Percentiles rank a stretch among this genome's conserved stretches.
These are phyloP conservation scores for Macrophya annulata DNA, from an alignment of 2,888 invertebrate species.

Conservation along the genomic window DNA sequence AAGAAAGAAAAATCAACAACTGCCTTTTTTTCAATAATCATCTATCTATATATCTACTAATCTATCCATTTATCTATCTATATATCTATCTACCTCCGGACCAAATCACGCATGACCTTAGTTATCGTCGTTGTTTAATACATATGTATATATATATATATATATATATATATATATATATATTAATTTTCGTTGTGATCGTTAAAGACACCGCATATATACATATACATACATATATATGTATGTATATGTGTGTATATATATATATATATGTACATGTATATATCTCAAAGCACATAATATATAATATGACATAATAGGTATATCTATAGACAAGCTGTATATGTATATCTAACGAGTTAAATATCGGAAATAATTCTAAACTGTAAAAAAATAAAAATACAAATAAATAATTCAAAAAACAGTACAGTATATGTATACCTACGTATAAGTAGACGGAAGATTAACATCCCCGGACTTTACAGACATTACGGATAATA, in stretches of 20 bases:
- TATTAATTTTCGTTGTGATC: background rate
- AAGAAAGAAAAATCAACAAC: background rate
- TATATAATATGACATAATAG: background rate
- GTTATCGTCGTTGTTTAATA: background rate
- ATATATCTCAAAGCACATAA: background rate
- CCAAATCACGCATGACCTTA: slow-evolving; percentile 21
- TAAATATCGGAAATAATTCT: background rate
- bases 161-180: background rate
- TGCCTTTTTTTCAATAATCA: background rate
- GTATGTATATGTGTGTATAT: background rate
- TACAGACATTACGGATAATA: too few species aligned
- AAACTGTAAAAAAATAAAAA: background rate
- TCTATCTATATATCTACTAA: background rate
- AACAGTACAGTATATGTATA: background rate
- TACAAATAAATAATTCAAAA: background rate
- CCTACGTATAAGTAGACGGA: too few species aligned
- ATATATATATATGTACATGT: background rate
- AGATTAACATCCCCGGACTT: too few species aligned
- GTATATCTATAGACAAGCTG: too few species aligned
- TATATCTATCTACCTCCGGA: background rate
- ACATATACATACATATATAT: background rate
- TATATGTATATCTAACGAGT: too few species aligned
- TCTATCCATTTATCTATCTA: background rate
- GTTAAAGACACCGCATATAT: background rate
- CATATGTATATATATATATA: background rate